Evolutionary conservation across 2,113 vertebrate species (phyloP), one percentile per base, ranked within the genome.

Genomic region (Pelecanus crispus): DNA sequence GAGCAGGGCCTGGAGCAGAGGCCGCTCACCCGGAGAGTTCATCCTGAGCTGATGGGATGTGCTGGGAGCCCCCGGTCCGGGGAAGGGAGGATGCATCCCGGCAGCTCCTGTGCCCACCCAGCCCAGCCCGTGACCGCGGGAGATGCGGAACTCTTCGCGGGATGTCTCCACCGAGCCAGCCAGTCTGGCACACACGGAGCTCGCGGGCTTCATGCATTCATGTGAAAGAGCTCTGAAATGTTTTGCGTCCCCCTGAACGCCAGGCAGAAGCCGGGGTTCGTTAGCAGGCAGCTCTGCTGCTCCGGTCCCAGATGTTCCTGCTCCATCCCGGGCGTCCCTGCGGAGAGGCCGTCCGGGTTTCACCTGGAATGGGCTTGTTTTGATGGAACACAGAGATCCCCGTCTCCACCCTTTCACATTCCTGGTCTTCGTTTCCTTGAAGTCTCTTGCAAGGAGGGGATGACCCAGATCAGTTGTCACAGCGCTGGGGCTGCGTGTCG

Each of bases 241-340:
- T 6, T 81, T 29, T 38, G 8, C 61, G 58, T 32, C n/a, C 52
- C 14, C 38, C 32, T 7, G 5, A 44, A 8, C 1, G 0, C 40
- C 10, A 24, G 31, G 26, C 16, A 0, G 0, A 38, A 62, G 10
- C 7, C 0, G 1, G 47, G 21, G 12, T 9, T 62, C 3, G 0
- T 31, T 21, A 72, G 22, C 0, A 3, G 11, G 47, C 50, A 49
- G 58, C 66, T 68, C 59, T 44, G 45, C 53, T 21, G 0, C 16
- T 9, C 49, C 10, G 0, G 5, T 6, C 44, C 22, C 28, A 26
- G 38, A 19, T 3, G 0, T 22, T 61, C 53, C 31, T 1, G 1
- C 47, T 80, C 38, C 70, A 26, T 7, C 45, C 22, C 0, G 0
- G 5, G 8, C 50, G 81, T 26, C 18, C 52, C 20, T 5, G 25